Evolutionary conservation across 2,888 invertebrate genomes (phyloP).

Genomic region (Elmis aenea): DNA sequence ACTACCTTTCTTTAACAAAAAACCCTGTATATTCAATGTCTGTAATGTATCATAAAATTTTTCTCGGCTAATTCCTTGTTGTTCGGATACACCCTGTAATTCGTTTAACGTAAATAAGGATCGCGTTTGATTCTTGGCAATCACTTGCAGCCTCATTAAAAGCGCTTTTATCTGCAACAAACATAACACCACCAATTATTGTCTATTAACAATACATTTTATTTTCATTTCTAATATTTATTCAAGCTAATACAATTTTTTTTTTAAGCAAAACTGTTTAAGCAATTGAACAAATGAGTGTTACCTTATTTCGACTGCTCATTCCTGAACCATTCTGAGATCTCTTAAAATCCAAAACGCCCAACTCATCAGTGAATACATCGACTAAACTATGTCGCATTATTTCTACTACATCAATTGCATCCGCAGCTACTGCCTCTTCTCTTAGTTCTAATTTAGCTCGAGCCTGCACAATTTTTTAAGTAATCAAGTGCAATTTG

Average conservation of each 20-base stretch:
- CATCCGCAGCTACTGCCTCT: slow-evolving; percentile 74
- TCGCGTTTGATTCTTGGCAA: slow-evolving; percentile 61
- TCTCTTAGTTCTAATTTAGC: slow-evolving; percentile 82
- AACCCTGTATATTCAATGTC: slow-evolving; percentile 79
- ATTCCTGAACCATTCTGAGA: slow-evolving; percentile 71
- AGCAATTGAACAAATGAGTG: slow-evolving; percentile 14
- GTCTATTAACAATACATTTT: slow-evolving; percentile 53
- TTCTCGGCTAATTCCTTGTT: slow-evolving; percentile 58
- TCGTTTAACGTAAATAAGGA: slow-evolving; percentile 72
- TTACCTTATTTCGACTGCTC: slow-evolving; percentile 63
- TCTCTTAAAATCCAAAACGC: slow-evolving; percentile 58
- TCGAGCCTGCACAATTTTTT: slow-evolving; percentile 72
- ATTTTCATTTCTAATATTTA: not conserved
- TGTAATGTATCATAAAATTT: slow-evolving; percentile 68
- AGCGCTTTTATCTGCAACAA: too few species aligned
- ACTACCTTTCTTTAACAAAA: slow-evolving; percentile 71
- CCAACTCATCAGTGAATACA: slow-evolving; percentile 68
- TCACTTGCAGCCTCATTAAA: slow-evolving; percentile 60
- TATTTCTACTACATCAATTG: slow-evolving; percentile 79
- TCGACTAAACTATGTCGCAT: slow-evolving; percentile 76
- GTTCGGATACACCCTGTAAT: slow-evolving; percentile 66
- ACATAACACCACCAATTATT: too few species aligned
- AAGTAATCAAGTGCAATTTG: slow-evolving; percentile 4
- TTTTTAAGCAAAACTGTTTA: not conserved
- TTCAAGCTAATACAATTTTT: not conserved